A percentile compares a stretch with the other conserved stretches of the same genome.
Conservation (phyloP, 2,797 vertebrate species). For the Fundulus diaphanus region DNA sequence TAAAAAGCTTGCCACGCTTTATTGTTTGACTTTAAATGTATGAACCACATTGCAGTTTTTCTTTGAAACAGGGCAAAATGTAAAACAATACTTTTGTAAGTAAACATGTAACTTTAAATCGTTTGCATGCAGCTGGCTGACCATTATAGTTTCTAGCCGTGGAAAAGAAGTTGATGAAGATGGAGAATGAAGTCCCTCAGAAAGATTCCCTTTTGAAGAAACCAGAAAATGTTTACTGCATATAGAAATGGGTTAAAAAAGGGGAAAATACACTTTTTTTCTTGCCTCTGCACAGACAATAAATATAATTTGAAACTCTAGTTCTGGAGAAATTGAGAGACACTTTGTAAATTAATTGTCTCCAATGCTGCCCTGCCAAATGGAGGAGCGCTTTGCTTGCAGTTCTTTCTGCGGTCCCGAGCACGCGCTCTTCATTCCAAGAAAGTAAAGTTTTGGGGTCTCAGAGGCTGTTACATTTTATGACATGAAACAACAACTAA, state of each 20-base stretch:
- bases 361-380: neutral
- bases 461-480: slow-evolving; percentile 16
- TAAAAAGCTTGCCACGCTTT: no score
- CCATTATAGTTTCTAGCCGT: no score
- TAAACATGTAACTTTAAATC: no score
- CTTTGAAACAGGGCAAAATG: neutral
- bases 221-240: no score
- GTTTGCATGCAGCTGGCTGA: no score
- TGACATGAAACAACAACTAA: slow-evolving; percentile 13
- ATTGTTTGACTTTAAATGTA: neutral
- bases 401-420: slow-evolving; percentile 13
- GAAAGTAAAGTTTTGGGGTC: neutral
- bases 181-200: no score
- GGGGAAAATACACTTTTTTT: neutral
- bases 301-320: neutral
- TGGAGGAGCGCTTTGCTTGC: neutral
- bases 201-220: no score
- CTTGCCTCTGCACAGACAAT: neutral
- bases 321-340: neutral
- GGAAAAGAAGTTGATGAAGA: no score
- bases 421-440: slow-evolving; percentile 8
- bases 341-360: neutral
- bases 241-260: neutral
- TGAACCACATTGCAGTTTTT: neutral
- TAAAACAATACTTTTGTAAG: neutral